Evolutionary conservation across 2,888 invertebrate species (phyloP).

Genomic region (Calameuta idolon): DNA sequence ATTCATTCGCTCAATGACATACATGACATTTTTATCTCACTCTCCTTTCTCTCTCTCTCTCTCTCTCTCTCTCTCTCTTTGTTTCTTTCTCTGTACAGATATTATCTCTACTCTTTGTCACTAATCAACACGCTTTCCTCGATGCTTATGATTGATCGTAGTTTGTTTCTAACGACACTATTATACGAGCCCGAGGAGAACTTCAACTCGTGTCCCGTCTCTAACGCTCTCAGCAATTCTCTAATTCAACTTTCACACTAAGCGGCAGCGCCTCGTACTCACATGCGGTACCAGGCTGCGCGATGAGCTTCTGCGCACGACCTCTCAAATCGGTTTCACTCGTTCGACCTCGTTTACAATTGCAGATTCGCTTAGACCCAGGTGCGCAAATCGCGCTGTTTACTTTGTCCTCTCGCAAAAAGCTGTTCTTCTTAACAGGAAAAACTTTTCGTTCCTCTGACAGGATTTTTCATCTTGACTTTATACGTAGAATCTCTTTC

Average conservation of each 20-base stretch:
- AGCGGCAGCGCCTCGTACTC: not conserved
- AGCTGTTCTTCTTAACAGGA: too few relatives aligned
- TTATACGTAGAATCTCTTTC: not conserved
- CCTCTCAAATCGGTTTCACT: constrained; percentile 6
- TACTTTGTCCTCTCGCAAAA: not conserved
- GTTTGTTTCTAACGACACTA: not conserved
- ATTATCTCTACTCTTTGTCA: constrained; percentile 3
- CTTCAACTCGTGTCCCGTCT: not conserved
- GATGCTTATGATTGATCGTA: constrained; percentile 16
- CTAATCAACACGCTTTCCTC: constrained; percentile 17
- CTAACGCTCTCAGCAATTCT: not conserved
- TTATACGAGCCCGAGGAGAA: not conserved
- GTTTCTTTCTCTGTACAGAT: not conserved
- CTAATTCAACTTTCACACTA: constrained; percentile 2
- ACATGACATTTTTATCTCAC: not conserved
- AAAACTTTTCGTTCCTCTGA: constrained; percentile 8
- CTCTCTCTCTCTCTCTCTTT: not conserved
- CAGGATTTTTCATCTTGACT: constrained; percentile 13
- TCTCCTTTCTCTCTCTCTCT: not conserved
- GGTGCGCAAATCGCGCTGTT: not conserved
- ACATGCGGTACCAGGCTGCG: not conserved
- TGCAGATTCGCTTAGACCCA: not conserved
- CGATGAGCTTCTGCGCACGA: not conserved
- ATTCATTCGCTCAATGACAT: not conserved
- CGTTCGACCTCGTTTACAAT: not conserved